These are phyloP conservation scores for Euproctis similis DNA, from an alignment of 2,888 invertebrate species.

Conservation along the genomic window DNA sequence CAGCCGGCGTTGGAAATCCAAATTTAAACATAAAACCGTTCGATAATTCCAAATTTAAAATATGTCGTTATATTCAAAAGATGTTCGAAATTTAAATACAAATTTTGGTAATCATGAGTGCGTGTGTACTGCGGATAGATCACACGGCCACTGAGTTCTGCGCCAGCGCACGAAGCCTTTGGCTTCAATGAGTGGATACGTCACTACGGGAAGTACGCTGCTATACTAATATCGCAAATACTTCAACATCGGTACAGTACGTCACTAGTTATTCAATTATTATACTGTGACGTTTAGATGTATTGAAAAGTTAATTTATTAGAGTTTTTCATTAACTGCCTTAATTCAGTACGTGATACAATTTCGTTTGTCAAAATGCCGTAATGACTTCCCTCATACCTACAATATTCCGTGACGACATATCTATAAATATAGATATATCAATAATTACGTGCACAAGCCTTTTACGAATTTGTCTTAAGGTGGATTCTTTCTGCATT, in stretches of 20 bases:
- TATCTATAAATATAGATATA: too few species aligned
- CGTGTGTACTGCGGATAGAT: conserved; percentile 70
- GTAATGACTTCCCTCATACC: too few species aligned
- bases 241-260: conserved; percentile 45
- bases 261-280: conserved; percentile 51
- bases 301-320: conserved; percentile 28
- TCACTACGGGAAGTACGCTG: conserved; percentile 70
- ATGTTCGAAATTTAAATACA: conserved; percentile 7
- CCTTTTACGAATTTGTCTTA: too few species aligned
- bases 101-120: conserved; percentile 44
- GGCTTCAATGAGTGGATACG: conserved; percentile 64
- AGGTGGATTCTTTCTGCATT: too few species aligned
- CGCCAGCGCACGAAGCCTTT: conserved; percentile 52
- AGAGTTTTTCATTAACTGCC: conserved; percentile 9
- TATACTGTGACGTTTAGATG: conserved; percentile 42
- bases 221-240: conserved; percentile 51
- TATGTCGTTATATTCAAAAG: conserved; percentile 3
- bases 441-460: too few species aligned
- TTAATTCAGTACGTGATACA: conserved; percentile 14
- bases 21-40: conserved; percentile 6
- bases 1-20: conserved; percentile 37
- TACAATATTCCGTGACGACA: conserved; percentile 5
- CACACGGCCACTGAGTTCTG: conserved; percentile 66
- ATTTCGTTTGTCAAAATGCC: conserved; percentile 4
- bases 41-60: conserved; percentile 3